These are phyloP conservation scores for Phalangium opilio DNA, from an alignment of 2,888 invertebrate genomes.

Conservation along the genomic window DNA sequence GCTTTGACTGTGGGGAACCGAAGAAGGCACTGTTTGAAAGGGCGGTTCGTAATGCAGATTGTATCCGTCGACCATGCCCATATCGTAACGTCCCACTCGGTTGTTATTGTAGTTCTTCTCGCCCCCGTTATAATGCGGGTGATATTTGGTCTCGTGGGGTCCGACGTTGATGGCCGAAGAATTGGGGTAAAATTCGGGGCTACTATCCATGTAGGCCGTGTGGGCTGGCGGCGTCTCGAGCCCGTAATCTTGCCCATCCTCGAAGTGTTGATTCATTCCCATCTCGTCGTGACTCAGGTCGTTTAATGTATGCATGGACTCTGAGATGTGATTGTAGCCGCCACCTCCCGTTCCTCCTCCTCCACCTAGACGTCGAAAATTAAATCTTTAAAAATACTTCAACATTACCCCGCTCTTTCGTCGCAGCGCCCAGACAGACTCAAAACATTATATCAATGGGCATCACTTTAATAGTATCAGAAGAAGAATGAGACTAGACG, in stretches of 20 bases:
- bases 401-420: no score
- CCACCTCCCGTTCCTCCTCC: slow-evolving; percentile 1
- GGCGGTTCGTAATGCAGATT: slow-evolving; percentile 28
- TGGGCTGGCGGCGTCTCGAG: slow-evolving; percentile 18
- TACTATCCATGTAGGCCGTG: slow-evolving; percentile 16
- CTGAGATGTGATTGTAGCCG: slow-evolving; percentile 20
- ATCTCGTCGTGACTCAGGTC: slow-evolving; percentile 21
- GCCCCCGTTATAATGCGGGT: slow-evolving; percentile 17
- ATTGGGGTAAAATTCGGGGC: slow-evolving; percentile 20
- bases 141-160: slow-evolving; percentile 19
- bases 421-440: no score
- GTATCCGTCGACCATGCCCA: no score
- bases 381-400: no score
- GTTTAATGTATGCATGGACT: slow-evolving; percentile 21
- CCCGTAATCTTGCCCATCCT: slow-evolving; percentile 21
- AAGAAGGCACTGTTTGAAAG: slow-evolving; percentile 58
- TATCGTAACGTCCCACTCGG: no score
- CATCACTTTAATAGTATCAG: no score
- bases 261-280: slow-evolving; percentile 15
- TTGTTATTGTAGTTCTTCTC: slow-evolving; percentile 14
- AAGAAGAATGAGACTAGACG: no score
- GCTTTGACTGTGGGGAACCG: slow-evolving; percentile 21
- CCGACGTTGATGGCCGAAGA: slow-evolving; percentile 6
- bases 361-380: no score
- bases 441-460: no score